Evolutionary conservation across 2,888 invertebrate genomes (phyloP), one percentile per base, ranked within the genome.

Genomic region (Melanostoma scalare): DNA sequence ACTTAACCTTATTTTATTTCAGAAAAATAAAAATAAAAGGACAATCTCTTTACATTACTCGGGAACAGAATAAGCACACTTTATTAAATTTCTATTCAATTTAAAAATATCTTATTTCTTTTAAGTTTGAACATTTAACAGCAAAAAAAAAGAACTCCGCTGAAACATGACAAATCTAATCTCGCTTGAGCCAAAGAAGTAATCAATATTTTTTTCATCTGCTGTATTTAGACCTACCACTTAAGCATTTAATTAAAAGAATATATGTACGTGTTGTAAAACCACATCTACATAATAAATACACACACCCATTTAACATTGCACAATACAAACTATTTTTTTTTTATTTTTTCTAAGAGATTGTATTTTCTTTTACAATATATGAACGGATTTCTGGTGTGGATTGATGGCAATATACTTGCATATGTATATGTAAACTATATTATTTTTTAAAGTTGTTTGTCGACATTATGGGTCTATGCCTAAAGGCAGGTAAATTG

Each of bases 241-340:
- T 33, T 38, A 8, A 48, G 48, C 53, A 50, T 50, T 65, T 52
- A 20, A 20, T 55, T 55, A 20, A 67, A 63, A 60, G 65, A 69
- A 31, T 30, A 55, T 68, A 71, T 8, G 38, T 40, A 35, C 4
- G 80, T 35, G 76, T 81, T 81, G 77, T 82, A 78, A 77, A 78
- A 58, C 38, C 79, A 74, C 78, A 74, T 69, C 44, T 42, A 48
- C 2, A 31, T n/a, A 48, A n/a, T 38, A 60, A 10, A 40, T 36
- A 68, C 63, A 55, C 46, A 31, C 40, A 44, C 44, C 40, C 6
- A 63, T 40, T 44, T 42, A 72, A 42, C n/a, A 31, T 6, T 53
- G 52, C 10, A 69, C 61, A 72, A 72, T 50, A 20, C 4, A 50
- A 50, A 50, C 20, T 50, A 50, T 50, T 20, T 50, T 50, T 9